Evolutionary conservation across 2,888 invertebrate genomes (phyloP).

Genomic region (Melangyna quadrimaculata): DNA sequence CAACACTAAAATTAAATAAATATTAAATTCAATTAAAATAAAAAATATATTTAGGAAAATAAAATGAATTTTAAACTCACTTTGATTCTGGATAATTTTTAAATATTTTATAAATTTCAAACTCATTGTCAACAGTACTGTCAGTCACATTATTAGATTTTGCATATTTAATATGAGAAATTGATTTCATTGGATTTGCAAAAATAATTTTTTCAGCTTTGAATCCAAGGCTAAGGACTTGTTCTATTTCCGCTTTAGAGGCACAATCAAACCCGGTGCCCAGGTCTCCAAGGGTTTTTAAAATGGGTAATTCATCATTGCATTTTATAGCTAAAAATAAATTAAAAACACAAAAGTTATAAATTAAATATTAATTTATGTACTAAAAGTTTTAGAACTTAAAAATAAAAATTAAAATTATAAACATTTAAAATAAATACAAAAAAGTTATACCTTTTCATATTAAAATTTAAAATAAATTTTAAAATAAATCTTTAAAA

Average conservation of each 20-base stretch:
- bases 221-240: slow-evolving; percentile 80
- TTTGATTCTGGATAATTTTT: slow-evolving; percentile 90
- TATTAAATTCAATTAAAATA: slow-evolving; percentile 18
- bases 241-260: slow-evolving; percentile 93
- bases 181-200: slow-evolving; percentile 97
- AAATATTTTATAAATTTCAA: slow-evolving; percentile 94
- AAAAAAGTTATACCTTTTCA: too few relatives aligned
- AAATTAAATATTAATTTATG: background rate
- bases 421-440: too few relatives aligned
- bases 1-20: slow-evolving; percentile 84
- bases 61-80: slow-evolving; percentile 66
- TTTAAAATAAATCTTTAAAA: background rate
- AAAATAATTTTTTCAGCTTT: slow-evolving; percentile 89
- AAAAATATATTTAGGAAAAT: background rate
- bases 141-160: slow-evolving; percentile 87
- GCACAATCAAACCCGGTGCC: slow-evolving; percentile 99
- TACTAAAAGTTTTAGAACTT: background rate
- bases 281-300: slow-evolving; percentile 92
- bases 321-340: slow-evolving; percentile 92
- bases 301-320: slow-evolving; percentile 92
- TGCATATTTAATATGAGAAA: slow-evolving; percentile 94
- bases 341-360: too few relatives aligned
- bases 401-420: too few relatives aligned
- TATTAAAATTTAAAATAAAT: too few relatives aligned
- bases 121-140: slow-evolving; percentile 97